Percentiles rank a stretch among this genome's conserved stretches.
These are phyloP conservation scores for Drosophila guanche DNA, from an alignment of 1,140 invertebrate species.

Conservation along the genomic window DNA sequence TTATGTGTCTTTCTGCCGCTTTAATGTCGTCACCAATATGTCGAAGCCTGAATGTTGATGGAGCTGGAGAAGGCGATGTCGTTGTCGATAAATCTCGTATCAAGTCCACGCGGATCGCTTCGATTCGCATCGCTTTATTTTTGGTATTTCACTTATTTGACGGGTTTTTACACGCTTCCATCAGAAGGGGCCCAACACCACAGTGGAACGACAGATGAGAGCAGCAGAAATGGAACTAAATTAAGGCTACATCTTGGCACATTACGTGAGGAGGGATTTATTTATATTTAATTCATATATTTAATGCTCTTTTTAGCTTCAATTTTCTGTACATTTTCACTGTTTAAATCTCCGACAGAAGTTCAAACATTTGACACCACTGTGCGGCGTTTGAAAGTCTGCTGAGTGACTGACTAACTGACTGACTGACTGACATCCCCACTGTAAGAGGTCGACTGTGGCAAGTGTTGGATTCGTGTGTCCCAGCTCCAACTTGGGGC, in stretches of 20 bases:
- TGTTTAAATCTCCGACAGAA: too few relatives aligned
- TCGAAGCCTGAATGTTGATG: slow-evolving; percentile 38
- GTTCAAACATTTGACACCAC: slow-evolving; percentile 1
- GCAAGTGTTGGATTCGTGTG: slow-evolving; percentile 9
- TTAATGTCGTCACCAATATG: slow-evolving; percentile 79
- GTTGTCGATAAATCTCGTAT: slow-evolving; percentile 54
- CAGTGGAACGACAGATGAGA: slow-evolving; percentile 31
- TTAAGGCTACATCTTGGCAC: too few relatives aligned
- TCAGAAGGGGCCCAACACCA: slow-evolving; percentile 4
- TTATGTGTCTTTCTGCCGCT: slow-evolving; percentile 25
- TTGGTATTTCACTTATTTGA: slow-evolving; percentile 71
- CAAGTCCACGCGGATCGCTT: slow-evolving; percentile 48
- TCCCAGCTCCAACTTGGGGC: slow-evolving; percentile 26
- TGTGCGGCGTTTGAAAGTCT: slow-evolving; percentile 58
- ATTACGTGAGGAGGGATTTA: too few relatives aligned
- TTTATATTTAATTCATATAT: too few relatives aligned
- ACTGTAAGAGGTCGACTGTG: neutral
- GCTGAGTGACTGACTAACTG: slow-evolving; percentile 24
- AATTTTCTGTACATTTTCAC: too few relatives aligned
- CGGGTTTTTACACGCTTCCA: slow-evolving; percentile 65
- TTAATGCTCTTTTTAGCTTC: too few relatives aligned
- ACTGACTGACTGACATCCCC: slow-evolving; percentile 21
- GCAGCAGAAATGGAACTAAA: neutral
- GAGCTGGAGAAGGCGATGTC: slow-evolving; percentile 16
- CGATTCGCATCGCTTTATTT: slow-evolving; percentile 72